A percentile compares a stretch with the other conserved stretches of the same genome.
phyloP scores from a whole-genome alignment of 1,140 invertebrate genomes.

The Temnothorax nylanderi region DNA sequence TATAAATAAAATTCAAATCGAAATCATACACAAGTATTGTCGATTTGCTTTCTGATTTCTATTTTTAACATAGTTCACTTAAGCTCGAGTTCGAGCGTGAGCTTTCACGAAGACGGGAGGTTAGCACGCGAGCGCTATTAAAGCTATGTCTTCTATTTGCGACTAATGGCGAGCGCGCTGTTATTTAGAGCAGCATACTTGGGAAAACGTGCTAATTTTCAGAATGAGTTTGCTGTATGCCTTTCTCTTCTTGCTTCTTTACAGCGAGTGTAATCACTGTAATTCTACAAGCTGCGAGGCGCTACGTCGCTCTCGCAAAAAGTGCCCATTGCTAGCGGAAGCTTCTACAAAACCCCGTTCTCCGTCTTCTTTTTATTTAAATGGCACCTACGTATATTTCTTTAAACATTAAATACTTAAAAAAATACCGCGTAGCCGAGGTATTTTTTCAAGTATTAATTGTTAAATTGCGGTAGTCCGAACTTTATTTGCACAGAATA shows the following conservation, averaged over 20 bases:
- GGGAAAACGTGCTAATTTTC: conserved; percentile 59
- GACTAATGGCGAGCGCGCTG: conserved; percentile 43
- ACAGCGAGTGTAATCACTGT: conserved; percentile 54
- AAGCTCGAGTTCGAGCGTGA: background rate
- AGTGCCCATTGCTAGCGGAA: conserved; percentile 1
- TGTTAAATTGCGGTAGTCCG: background rate
- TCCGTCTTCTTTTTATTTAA: conserved; percentile 30
- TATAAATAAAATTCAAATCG: background rate
- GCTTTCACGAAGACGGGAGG: background rate
- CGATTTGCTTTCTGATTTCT: background rate
- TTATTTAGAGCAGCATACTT: conserved; percentile 46
- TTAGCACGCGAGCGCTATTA: conserved; percentile 47
- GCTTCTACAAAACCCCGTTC: conserved; percentile 1
- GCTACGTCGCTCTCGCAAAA: conserved; percentile 37
- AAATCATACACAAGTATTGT: background rate
- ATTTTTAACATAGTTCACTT: background rate
- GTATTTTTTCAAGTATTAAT: background rate
- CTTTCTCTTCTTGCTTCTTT: conserved; percentile 49
- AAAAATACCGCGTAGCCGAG: background rate
- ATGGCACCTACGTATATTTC: background rate
- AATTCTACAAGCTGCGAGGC: conserved; percentile 35
- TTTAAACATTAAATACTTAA: conserved; percentile 12
- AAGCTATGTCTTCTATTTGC: conserved; percentile 31
- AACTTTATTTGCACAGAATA: background rate
- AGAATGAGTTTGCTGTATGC: conserved; percentile 56